Evolutionary conservation across 1,140 invertebrate species (phyloP), one percentile per base, ranked within the genome.

Genomic region (Aphelenchoides besseyi): DNA sequence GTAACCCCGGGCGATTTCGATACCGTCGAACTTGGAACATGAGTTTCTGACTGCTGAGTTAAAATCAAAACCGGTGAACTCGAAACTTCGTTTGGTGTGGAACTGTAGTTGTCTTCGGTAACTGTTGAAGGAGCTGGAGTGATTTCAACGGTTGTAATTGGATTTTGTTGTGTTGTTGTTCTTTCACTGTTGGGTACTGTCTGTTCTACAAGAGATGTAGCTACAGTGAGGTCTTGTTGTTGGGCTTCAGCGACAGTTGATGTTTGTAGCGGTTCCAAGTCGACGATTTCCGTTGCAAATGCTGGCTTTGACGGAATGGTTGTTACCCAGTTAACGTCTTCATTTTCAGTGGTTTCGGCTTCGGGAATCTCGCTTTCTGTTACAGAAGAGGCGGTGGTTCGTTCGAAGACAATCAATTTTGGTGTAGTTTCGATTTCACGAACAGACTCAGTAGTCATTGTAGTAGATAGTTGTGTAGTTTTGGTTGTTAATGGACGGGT

Each of bases 91-190:
- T 26, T 3, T 12, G 64, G 26, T 36, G 2, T 54, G 12, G 71
- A 9, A 29, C 16, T 71, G n/a, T 76, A 23, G 26, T 74, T n/a
- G 55, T 71, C 59, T 68, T 70, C 72, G 12, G 26, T 23, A 12
- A 52, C 55, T 5, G 12, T 8, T 32, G 55, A 59, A 59, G n/a
- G n/a, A n/a, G n/a, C n/a, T n/a, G n/a, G n/a, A n/a, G n/a, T n/a
- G n/a, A n/a, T n/a, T n/a, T n/a, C n/a, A n/a, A n/a, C n/a, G n/a
- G n/a, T n/a, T n/a, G n/a, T n/a, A n/a, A n/a, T n/a, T n/a, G n/a
- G n/a, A n/a, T n/a, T n/a, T n/a, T 59, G 55, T 59, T 33, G 26
- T 8, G 55, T 59, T n/a, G n/a, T n/a, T n/a, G n/a, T n/a, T n/a
- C n/a, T n/a, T n/a, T n/a, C n/a, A n/a, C n/a, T n/a, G n/a, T n/a